Evolutionary conservation across 1,140 invertebrate genomes (phyloP).

Genomic region (Melitaea cinxia): DNA sequence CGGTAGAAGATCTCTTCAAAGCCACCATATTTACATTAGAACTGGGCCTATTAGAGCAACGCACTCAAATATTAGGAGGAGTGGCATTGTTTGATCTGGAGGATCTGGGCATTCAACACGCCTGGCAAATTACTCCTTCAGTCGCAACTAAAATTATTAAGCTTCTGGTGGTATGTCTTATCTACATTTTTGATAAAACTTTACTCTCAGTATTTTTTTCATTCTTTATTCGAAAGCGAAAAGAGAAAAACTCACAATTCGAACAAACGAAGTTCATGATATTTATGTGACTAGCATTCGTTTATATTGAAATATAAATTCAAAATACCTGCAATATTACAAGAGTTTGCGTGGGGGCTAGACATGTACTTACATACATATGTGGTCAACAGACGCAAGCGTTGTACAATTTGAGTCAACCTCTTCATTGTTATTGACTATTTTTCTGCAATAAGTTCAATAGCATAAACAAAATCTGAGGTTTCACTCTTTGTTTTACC

Average conservation of each 20-base stretch:
- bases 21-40: conserved; percentile 87
- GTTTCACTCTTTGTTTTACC: conserved; percentile 3
- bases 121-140: conserved; percentile 87
- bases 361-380: neutral
- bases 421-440: neutral
- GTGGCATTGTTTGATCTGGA: conserved; percentile 89
- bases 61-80: conserved; percentile 88
- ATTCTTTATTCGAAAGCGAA: neutral
- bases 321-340: neutral
- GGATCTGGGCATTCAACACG: conserved; percentile 86
- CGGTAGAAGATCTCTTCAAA: conserved; percentile 88
- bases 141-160: conserved; percentile 85
- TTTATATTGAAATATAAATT: neutral
- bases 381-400: conserved; percentile 18
- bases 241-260: neutral
- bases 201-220: neutral
- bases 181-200: neutral
- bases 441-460: conserved; percentile 14
- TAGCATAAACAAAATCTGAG: neutral
- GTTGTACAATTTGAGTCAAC: conserved; percentile 1
- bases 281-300: neutral
- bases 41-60: conserved; percentile 87
- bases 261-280: neutral
- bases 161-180: conserved; percentile 84
- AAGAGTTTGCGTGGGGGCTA: conserved; percentile 16